phyloP scores from a whole-genome alignment of 1,140 invertebrate genomes.

The Antheraea pernyi region DNA sequence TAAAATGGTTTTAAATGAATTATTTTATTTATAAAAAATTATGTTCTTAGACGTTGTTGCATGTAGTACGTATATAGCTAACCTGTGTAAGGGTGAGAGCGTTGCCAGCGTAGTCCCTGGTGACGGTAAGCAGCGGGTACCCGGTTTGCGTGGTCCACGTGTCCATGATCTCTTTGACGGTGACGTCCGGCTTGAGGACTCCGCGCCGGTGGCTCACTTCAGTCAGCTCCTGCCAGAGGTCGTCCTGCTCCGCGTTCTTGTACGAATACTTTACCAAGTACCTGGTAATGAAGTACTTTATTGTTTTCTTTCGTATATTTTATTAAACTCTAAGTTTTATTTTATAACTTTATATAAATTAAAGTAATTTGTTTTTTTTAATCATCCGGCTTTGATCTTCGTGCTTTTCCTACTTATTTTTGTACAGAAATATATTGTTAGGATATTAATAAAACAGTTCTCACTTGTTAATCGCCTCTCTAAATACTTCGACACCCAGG shows the following conservation, averaged over 20 bases:
- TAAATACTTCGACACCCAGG: slow-evolving; percentile 87
- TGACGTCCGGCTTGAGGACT: slow-evolving; percentile 77
- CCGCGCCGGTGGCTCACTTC: slow-evolving; percentile 78
- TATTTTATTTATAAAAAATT: too few species aligned
- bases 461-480: slow-evolving; percentile 82
- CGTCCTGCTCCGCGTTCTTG: slow-evolving; percentile 88
- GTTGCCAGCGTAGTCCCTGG: slow-evolving; percentile 79
- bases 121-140: slow-evolving; percentile 88
- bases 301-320: too few species aligned
- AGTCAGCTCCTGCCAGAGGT: slow-evolving; percentile 89
- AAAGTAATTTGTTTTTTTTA: too few species aligned
- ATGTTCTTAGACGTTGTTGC: too few species aligned
- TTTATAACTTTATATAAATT: too few species aligned
- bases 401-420: too few species aligned
- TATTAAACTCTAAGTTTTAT: too few species aligned
- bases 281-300: slow-evolving; percentile 44
- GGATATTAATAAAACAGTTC: not conserved
- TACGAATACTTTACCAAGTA: slow-evolving; percentile 84
- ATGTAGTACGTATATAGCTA: not conserved
- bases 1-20: too few species aligned
- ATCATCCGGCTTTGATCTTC: too few species aligned
- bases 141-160: slow-evolving; percentile 91
- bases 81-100: slow-evolving; percentile 81
- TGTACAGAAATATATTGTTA: too few species aligned
- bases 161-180: slow-evolving; percentile 86